Base-by-base conservation (phyloP, 2,113 vertebrate genomes). In the Opisthocomus hoazin region DNA sequence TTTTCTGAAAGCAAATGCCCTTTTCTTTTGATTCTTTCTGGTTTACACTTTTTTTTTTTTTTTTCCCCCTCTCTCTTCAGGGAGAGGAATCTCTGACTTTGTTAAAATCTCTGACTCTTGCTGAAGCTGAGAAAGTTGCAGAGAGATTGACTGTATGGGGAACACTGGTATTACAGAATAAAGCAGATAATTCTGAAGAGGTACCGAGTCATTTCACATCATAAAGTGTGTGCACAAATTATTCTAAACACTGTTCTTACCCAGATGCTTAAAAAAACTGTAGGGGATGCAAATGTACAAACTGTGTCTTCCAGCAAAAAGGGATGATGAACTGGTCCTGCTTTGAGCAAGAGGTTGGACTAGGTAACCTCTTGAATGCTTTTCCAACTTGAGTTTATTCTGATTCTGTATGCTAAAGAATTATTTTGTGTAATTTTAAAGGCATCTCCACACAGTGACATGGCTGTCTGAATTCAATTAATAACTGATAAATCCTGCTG, bases 101-200 rank as follows among this genome's bases (percentile, higher is more conserved):
- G 26, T 87, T 99, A 88, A 99, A 98, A 95, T 98, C 97, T 78
- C 94, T 99, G 89, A 85, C 97, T 43, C 73, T 92, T n/a, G 61
- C 76, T 30, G 98, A 99, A 90, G 98, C 98, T 6, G 98, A 98
- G 97, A 97, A 97, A 39, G 98, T 99, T 76, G 98, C 98, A 6
- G 98, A 99, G 77, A 98, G 98, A 58, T 95, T 99, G 39, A 90
- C 97, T 23, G 89, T 98, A 11, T 99, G 99, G 99, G 99, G 98
- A 50, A 96, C 97, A 13, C 78, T 99, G 93, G 95, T 98, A 36
- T 92, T 99, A 68, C 98, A 98, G 76, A 98, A 98, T 76, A 98
- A 98, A 94, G 90, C 95, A 37, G 98, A 98, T 64, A 70, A 97
- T 92, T 98, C 98, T 73, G 96, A 99, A 82, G 96, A 98, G 98